Evolutionary conservation across 2,888 invertebrate genomes (phyloP), one percentile per base, ranked within the genome.

Genomic region (Tanytarsus gracilentus): DNA sequence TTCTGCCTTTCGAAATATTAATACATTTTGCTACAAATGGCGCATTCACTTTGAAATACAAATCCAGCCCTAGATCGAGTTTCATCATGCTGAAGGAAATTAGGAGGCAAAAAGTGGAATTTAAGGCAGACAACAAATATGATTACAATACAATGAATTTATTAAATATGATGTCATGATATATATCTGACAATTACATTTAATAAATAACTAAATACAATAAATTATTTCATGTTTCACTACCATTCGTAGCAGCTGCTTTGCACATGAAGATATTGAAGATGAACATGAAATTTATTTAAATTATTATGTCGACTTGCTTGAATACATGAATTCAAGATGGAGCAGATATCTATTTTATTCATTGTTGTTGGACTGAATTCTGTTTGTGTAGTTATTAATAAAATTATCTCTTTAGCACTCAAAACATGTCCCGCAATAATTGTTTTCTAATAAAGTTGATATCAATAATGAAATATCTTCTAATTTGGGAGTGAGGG

Each of bases 291-390:
- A 23, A 36, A 23, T 8, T 44, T 44, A 18, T 39, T 23, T 16
- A 40, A 18, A 27, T 14, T 23, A 58, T n/a, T n/a, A n/a, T n/a
- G n/a, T n/a, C n/a, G n/a, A n/a, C n/a, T n/a, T n/a, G n/a, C n/a
- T n/a, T n/a, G n/a, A n/a, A n/a, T n/a, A 58, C 58, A 58, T 58
- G 29, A 21, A 30, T 58, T 58, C 44, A 58, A 58, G 58, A 58
- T 58, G 58, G 44, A 14, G 27, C 8, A 30, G 29, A n/a, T n/a
- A n/a, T n/a, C n/a, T n/a, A n/a, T n/a, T n/a, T n/a, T n/a, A n/a
- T n/a, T n/a, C n/a, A n/a, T n/a, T n/a, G n/a, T n/a, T n/a, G n/a
- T n/a, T n/a, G n/a, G n/a, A n/a, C n/a, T n/a, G n/a, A n/a, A n/a
- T n/a, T n/a, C n/a, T 40, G 23, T 25, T 23, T 50, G 26, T 50